Conservation (phyloP, 1,140 invertebrate species). For the Kradibia gibbosae region DNA sequence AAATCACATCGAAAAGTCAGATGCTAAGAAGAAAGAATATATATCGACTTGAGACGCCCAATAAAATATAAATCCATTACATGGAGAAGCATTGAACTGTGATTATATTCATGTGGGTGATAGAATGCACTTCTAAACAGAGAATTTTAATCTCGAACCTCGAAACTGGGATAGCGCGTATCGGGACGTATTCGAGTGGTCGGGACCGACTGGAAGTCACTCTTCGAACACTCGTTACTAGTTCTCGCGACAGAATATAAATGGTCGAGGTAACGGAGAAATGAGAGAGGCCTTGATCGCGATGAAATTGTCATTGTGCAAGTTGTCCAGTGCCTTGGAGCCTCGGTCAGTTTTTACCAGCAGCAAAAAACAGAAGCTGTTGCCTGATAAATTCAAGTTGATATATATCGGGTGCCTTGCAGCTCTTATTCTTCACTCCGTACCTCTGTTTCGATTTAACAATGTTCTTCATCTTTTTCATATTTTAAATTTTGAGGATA, state of each 20-base stretch:
- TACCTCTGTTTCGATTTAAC: conserved; percentile 57
- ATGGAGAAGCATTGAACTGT: neutral
- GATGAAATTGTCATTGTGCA: conserved; percentile 32
- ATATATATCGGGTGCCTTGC: conserved; percentile 65
- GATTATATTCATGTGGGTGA: neutral
- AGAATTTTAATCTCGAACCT: conserved; percentile 51
- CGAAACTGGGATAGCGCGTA: neutral
- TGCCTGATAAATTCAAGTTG: conserved; percentile 63
- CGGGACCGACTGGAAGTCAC: conserved; percentile 44
- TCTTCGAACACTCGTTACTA: conserved; percentile 53
- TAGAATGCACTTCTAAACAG: conserved; percentile 31
- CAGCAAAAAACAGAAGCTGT: conserved; percentile 50
- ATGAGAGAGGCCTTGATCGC: neutral
- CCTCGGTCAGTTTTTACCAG: conserved; percentile 54
- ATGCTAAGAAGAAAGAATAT: too few species aligned
- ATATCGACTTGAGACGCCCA: too few species aligned
- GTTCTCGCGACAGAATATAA: conserved; percentile 64
- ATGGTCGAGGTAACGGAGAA: conserved; percentile 52
- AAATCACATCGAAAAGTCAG: too few species aligned
- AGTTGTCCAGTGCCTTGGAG: neutral
- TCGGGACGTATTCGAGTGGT: conserved; percentile 16
- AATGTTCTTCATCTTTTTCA: too few species aligned
- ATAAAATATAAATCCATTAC: neutral
- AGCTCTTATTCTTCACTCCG: conserved; percentile 62
- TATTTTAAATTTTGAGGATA: conserved; percentile 25